Percentiles rank a stretch among this genome's conserved stretches.
These are phyloP conservation scores for Panagrolaimus sp. DNA, from an alignment of 1,140 invertebrate genomes.

Conservation along the genomic window DNA sequence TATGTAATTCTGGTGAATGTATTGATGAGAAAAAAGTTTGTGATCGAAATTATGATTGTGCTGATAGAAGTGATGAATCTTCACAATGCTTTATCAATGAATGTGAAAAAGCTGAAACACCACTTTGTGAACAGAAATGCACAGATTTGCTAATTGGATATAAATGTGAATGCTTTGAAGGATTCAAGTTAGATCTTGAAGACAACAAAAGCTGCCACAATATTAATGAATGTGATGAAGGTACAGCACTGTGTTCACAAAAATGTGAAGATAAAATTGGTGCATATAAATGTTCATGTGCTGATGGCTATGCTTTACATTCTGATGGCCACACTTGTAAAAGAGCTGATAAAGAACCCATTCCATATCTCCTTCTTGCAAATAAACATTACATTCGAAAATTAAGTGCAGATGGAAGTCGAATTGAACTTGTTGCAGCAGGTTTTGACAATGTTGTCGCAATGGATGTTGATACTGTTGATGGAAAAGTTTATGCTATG, in stretches of 20 bases:
- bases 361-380: slow-evolving; percentile 88
- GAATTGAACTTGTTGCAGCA: slow-evolving; percentile 82
- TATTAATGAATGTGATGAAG: slow-evolving; percentile 63
- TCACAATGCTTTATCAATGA: slow-evolving; percentile 89
- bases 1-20: slow-evolving; percentile 70
- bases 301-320: slow-evolving; percentile 80
- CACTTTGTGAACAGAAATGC: slow-evolving; percentile 91
- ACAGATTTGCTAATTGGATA: slow-evolving; percentile 83
- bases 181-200: slow-evolving; percentile 70
- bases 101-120: slow-evolving; percentile 78
- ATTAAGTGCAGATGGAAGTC: slow-evolving; percentile 78
- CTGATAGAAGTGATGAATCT: slow-evolving; percentile 81
- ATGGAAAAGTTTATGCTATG: slow-evolving; percentile 64
- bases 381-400: slow-evolving; percentile 97
- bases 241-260: slow-evolving; percentile 83
- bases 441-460: slow-evolving; percentile 93
- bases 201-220: slow-evolving; percentile 60
- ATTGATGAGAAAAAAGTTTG: slow-evolving; percentile 66
- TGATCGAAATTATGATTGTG: slow-evolving; percentile 66
- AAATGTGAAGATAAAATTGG: slow-evolving; percentile 90
- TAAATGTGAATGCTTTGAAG: slow-evolving; percentile 87
- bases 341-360: slow-evolving; percentile 69
- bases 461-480: slow-evolving; percentile 79
- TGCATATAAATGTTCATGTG: slow-evolving; percentile 89
- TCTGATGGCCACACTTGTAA: slow-evolving; percentile 82